phyloP scores from a whole-genome alignment of 2,888 invertebrate genomes.

The Cheilosia pagana region DNA sequence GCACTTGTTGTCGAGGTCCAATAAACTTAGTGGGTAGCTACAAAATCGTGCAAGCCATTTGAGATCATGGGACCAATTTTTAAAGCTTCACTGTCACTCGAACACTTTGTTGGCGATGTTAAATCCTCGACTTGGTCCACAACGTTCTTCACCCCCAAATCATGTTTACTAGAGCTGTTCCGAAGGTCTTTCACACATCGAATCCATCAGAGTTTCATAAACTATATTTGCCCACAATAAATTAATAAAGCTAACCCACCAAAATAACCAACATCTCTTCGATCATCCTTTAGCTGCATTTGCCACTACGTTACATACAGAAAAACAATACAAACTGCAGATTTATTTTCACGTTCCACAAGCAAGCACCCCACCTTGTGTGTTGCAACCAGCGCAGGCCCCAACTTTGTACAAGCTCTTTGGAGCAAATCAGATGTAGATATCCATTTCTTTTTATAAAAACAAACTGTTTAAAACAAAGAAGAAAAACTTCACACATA shows the following conservation, averaged over 20 bases:
- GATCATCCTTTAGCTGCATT: neutral
- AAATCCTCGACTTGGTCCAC: no score
- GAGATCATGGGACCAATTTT: no score
- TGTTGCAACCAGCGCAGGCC: constrained; percentile 5
- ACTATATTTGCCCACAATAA: no score
- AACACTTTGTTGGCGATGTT: no score
- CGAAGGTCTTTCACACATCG: no score
- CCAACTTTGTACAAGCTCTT: constrained; percentile 57
- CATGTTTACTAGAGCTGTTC: no score
- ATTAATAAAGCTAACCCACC: neutral
- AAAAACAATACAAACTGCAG: neutral
- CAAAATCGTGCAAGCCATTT: no score
- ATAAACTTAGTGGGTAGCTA: no score
- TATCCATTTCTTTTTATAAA: constrained; percentile 30
- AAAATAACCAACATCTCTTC: neutral
- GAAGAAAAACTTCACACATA: constrained; percentile 19
- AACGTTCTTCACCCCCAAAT: no score
- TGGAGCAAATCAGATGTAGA: constrained; percentile 53
- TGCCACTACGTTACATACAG: neutral
- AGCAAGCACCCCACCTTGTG: neutral
- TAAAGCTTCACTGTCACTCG: no score
- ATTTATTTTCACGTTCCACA: neutral
- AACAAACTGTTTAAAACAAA: constrained; percentile 14
- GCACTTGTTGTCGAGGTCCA: no score
- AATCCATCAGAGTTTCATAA: no score